These are phyloP conservation scores for Mnemiopsis leidyi DNA, from an alignment of 37 sponge, comb jelly and placozoan species.

Conservation along the genomic window DNA sequence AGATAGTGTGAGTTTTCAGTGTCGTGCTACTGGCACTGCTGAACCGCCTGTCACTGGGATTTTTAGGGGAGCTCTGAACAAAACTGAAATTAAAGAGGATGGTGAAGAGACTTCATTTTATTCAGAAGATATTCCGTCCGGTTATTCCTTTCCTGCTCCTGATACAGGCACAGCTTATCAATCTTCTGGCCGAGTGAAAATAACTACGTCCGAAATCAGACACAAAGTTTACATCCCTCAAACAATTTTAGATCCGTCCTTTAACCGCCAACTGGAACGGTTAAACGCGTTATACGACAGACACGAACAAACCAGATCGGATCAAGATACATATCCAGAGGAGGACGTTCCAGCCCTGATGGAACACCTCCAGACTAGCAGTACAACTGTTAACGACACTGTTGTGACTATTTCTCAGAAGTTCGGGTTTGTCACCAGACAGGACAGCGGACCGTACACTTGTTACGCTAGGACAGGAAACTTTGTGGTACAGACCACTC, in stretches of 20 bases:
- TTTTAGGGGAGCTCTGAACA: background rate
- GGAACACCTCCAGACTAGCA: background rate
- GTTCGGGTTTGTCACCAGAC: background rate
- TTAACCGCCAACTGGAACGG: background rate
- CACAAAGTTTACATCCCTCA: background rate
- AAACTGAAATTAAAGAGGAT: background rate
- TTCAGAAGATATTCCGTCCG: background rate
- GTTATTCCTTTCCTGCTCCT: background rate
- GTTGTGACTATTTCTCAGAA: background rate
- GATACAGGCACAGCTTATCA: background rate
- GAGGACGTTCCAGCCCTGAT: background rate
- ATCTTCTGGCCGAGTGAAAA: background rate
- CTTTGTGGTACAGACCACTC: background rate
- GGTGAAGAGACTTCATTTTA: background rate
- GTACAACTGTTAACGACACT: background rate
- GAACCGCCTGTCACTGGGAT: background rate
- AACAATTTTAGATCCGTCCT: background rate
- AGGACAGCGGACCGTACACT: background rate
- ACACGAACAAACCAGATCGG: background rate
- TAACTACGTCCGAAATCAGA: background rate
- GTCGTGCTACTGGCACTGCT: background rate
- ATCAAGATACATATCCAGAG: background rate
- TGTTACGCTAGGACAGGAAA: background rate
- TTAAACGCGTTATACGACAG: background rate
- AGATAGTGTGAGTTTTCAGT: background rate